Percentiles rank a stretch among this genome's conserved stretches.
Evolutionary conservation across 2,888 invertebrate species (phyloP).

Genomic region (Xanthia togata): DNA sequence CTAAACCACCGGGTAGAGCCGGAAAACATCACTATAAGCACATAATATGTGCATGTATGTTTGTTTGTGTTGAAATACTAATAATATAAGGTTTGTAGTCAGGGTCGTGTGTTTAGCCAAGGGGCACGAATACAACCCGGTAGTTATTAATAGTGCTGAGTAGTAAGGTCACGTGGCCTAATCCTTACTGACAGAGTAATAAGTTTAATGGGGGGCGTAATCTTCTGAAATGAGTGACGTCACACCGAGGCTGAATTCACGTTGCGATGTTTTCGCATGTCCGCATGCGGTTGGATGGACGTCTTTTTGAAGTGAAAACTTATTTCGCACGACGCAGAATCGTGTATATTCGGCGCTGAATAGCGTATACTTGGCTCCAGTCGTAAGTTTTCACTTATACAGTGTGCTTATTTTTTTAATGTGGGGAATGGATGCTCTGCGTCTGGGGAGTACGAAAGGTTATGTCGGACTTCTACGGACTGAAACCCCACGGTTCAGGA

Average conservation of each 20-base stretch:
- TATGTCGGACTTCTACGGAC: not conserved
- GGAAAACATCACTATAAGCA: slow-evolving; percentile 41
- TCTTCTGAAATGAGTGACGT: not conserved
- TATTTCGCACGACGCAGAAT: too few relatives aligned
- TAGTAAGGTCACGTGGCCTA: slow-evolving; percentile 13
- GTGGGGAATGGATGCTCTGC: too few relatives aligned
- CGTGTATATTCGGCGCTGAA: too few relatives aligned
- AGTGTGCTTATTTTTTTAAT: too few relatives aligned
- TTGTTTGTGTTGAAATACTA: slow-evolving; percentile 46
- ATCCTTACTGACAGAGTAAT: slow-evolving; percentile 1
- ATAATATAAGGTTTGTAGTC: slow-evolving; percentile 41
- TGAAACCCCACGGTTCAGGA: not conserved
- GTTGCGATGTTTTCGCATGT: not conserved
- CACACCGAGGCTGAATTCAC: not conserved
- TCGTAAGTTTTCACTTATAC: too few relatives aligned
- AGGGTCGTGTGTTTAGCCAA: slow-evolving; percentile 45
- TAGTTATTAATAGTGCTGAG: slow-evolving; percentile 6
- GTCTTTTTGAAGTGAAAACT: too few relatives aligned
- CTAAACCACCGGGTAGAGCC: slow-evolving; percentile 43
- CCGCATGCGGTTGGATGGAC: not conserved
- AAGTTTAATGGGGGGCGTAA: not conserved
- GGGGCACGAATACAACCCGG: slow-evolving; percentile 14
- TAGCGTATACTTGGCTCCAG: too few relatives aligned
- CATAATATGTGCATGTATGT: slow-evolving; percentile 18
- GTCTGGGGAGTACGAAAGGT: not conserved